A percentile compares a stretch with the other conserved stretches of the same genome.
Conservation (phyloP, 2,113 vertebrate species). For the Craseonycteris thonglongyai region DNA sequence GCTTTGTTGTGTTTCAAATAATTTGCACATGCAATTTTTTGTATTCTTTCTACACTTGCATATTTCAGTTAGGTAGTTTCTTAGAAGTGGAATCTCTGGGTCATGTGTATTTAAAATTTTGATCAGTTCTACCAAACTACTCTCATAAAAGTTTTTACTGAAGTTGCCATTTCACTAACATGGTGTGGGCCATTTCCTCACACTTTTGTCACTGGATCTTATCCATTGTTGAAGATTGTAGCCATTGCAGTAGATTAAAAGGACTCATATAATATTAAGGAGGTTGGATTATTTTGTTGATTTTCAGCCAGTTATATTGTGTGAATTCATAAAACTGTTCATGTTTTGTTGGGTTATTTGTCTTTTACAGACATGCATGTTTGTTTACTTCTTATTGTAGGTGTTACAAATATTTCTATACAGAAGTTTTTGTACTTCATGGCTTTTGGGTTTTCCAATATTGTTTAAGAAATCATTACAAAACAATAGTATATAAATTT, state of each 20-base stretch:
- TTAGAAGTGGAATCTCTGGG: background rate
- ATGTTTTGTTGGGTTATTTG: background rate
- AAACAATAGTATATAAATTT: background rate
- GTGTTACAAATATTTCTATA: background rate
- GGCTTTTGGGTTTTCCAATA: background rate
- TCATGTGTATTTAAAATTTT: constrained; percentile 4
- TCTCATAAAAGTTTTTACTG: background rate
- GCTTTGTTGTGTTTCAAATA: background rate
- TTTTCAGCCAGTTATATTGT: background rate
- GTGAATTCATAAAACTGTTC: background rate
- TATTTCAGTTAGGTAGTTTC: background rate
- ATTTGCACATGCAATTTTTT: background rate
- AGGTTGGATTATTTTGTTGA: background rate
- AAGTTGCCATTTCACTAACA: background rate
- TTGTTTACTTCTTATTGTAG: background rate
- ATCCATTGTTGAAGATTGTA: background rate
- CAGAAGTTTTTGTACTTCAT: background rate
- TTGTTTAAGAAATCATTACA: background rate
- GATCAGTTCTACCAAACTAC: background rate
- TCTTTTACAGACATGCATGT: background rate
- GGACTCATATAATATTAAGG: background rate
- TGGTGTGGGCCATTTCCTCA: background rate
- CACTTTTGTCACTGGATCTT: background rate
- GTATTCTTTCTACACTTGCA: background rate
- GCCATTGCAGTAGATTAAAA: background rate